Evolutionary conservation across 2,888 invertebrate genomes (phyloP).

Genomic region (Heliconius erato): DNA sequence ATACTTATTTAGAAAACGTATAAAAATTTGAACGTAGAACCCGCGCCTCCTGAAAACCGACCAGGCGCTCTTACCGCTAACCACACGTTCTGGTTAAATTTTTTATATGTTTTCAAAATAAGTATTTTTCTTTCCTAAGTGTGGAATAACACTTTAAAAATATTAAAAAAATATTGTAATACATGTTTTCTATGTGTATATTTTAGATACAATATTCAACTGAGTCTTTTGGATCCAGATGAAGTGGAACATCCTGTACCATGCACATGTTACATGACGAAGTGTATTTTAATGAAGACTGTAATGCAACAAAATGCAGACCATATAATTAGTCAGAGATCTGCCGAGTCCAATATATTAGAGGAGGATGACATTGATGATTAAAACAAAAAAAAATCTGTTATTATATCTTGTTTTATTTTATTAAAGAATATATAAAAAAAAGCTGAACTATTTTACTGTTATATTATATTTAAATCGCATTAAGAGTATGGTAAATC

Average conservation of each 20-base stretch:
- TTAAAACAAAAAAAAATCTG: constrained; percentile 38
- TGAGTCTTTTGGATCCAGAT: constrained; percentile 89
- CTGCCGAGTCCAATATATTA: constrained; percentile 50
- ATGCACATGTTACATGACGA: constrained; percentile 91
- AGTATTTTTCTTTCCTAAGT: too few species aligned
- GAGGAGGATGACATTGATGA: constrained; percentile 64
- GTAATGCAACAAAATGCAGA: constrained; percentile 84
- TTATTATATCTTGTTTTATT: constrained; percentile 8
- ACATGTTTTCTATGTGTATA: too few species aligned
- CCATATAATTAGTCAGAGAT: constrained; percentile 50
- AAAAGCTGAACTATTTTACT: not conserved
- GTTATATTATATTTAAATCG: not conserved
- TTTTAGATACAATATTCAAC: constrained; percentile 88
- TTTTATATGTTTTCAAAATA: too few species aligned
- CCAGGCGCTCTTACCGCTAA: too few species aligned
- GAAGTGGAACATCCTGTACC: constrained; percentile 91
- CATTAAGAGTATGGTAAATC: not conserved
- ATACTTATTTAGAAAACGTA: too few species aligned
- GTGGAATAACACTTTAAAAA: too few species aligned
- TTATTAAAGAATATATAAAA: not conserved
- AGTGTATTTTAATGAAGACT: constrained; percentile 90
- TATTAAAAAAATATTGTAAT: too few species aligned
- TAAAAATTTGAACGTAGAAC: too few species aligned
- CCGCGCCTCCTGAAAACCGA: too few species aligned
- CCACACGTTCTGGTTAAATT: too few species aligned